A percentile compares a stretch with the other conserved stretches of the same genome.
Evolutionary conservation across 2,888 invertebrate species (phyloP).

Genomic region (Julus scandinavius): DNA sequence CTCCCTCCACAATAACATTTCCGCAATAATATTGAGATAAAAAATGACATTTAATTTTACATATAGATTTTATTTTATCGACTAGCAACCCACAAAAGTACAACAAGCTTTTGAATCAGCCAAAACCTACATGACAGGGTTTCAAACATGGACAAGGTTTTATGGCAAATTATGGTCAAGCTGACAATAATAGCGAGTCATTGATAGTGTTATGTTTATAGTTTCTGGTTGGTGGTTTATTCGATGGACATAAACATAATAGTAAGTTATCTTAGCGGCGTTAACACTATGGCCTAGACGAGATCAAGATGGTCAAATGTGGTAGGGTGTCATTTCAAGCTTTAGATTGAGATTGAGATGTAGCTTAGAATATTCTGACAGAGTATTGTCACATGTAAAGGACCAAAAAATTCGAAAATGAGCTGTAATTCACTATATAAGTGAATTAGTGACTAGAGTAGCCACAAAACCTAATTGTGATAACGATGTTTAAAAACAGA

Average conservation of each 20-base stretch:
- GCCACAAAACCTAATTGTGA: too few species aligned
- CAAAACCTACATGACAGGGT: background rate
- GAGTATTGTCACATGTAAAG: too few species aligned
- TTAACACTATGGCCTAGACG: background rate
- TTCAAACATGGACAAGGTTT: background rate
- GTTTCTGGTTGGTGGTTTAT: background rate
- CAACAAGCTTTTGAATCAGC: background rate
- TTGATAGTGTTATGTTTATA: background rate
- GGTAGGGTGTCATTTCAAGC: background rate
- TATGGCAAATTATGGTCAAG: background rate
- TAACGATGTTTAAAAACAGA: too few species aligned
- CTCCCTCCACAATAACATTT: too few species aligned
- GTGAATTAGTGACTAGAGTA: too few species aligned
- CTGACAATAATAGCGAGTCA: background rate
- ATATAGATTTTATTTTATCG: background rate
- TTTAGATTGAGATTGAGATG: background rate
- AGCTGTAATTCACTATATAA: too few species aligned
- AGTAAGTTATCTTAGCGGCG: background rate
- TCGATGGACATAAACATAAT: background rate
- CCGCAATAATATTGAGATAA: too few species aligned
- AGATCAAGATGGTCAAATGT: too few species aligned
- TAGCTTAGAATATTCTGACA: background rate
- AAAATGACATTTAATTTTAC: background rate
- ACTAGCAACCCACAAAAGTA: slow-evolving; percentile 1
- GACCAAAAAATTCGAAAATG: too few species aligned